phyloP scores from a whole-genome alignment of 2,113 vertebrate genomes.

The Dolichallabes microphthalmus region DNA sequence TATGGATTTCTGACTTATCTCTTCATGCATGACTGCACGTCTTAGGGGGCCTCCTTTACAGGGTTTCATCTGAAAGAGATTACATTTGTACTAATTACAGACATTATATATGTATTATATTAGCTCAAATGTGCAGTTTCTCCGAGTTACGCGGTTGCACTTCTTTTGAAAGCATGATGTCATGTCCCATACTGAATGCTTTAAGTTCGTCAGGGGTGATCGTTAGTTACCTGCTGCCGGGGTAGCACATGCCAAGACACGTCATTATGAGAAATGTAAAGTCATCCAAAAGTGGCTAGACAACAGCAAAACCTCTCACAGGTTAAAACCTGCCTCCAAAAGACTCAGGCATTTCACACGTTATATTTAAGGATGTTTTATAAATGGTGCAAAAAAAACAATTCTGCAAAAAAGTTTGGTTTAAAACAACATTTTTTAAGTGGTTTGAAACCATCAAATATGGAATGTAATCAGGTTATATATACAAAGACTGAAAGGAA shows the following conservation, averaged over 20 bases:
- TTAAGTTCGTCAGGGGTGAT: neutral
- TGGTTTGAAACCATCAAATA: neutral
- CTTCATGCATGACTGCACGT: neutral
- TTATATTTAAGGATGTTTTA: constrained; percentile 10
- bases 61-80: neutral
- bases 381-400: neutral
- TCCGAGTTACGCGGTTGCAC: neutral
- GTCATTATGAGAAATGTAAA: constrained; percentile 5
- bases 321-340: constrained; percentile 19
- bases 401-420: neutral
- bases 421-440: neutral
- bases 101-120: neutral
- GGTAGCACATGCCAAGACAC: constrained; percentile 6
- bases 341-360: neutral
- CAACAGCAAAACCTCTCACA: constrained; percentile 18
- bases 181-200: neutral
- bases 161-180: neutral
- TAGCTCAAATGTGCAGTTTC: neutral
- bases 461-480: neutral
- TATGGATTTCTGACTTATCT: constrained; percentile 25
- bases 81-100: neutral
- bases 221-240: neutral
- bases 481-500: neutral
- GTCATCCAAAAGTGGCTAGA: constrained; percentile 4
- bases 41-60: neutral